A percentile compares a stretch with the other conserved stretches of the same genome.
Evolutionary conservation across 2,113 vertebrate genomes (phyloP).

Genomic region (Empidonax traillii): DNA sequence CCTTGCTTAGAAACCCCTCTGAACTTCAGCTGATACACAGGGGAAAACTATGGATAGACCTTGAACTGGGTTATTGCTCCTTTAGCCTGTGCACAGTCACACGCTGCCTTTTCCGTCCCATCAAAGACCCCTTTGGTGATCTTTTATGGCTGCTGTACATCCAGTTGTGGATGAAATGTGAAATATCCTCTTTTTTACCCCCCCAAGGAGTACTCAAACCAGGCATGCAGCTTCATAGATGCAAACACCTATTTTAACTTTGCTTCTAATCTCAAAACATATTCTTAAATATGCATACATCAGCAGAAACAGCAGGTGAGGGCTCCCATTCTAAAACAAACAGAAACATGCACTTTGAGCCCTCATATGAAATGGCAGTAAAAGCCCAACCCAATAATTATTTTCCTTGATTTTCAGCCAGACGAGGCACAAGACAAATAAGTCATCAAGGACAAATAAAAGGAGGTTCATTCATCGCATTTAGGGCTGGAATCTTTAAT

Average conservation of each 20-base stretch:
- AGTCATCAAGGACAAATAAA: conserved; percentile 70
- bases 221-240: background rate
- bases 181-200: background rate
- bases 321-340: conserved; percentile 20
- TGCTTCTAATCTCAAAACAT: background rate
- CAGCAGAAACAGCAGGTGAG: background rate
- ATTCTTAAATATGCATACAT: background rate
- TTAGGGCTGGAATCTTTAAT: conserved; percentile 62
- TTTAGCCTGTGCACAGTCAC: background rate
- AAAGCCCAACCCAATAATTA: conserved; percentile 60
- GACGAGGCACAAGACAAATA: conserved; percentile 62
- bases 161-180: background rate
- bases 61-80: background rate
- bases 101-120: background rate
- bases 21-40: background rate
- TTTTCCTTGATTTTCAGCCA: conserved; percentile 68
- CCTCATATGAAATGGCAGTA: conserved; percentile 51
- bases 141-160: background rate
- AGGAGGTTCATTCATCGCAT: conserved; percentile 62
- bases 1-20: background rate
- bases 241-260: background rate
- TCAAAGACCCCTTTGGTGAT: background rate
- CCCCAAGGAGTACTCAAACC: background rate
- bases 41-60: background rate
- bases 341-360: conserved; percentile 45